Evolutionary conservation across 2,888 invertebrate species (phyloP), one percentile per base, ranked within the genome.

Genomic region (Mellilla xanthometata): DNA sequence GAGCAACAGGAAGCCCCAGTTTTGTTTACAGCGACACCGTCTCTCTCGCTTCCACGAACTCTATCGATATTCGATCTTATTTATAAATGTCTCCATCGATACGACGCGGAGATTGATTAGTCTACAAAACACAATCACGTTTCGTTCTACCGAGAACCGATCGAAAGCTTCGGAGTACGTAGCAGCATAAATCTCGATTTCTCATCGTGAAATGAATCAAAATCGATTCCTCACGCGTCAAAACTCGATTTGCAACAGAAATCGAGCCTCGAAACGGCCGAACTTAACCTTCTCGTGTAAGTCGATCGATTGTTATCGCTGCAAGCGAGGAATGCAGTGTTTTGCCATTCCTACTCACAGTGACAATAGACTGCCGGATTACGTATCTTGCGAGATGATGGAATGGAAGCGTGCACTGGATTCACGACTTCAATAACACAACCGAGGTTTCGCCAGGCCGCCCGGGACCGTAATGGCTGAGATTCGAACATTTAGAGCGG

Each of bases 1-100:
- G 59, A 61, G 68, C 68, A 69, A 69, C 69, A 70, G 69, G 69
- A 70, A 67, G 60, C 61, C 42, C 47, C 44, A 28, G 48, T 46
- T 49, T 54, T 69, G 68, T 70, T 69, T 70, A 70, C 68, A 56
- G 52, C 52, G 52, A 54, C 60, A 52, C 39, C 49, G 55, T 47
- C 50, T 54, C 51, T 59, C 52, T 56, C 56, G 52, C 58, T 62
- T 64, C 65, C 50, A 36, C 56, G 54, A 58, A 55, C 49, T 30
- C 52, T 27, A 48, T 55, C 48, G 53, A 54, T 52, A 49, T 48
- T 31, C 46, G 31, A 41, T 56, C 46, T 47, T 51, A 49, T 55
- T 55, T 54, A 57, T 54, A 56, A 53, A 47, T 50, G 45, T 52
- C 52, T 33, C 41, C 47, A 41, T 50, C 56, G 42, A 50, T 52